These are phyloP conservation scores for Dicrurus megarhynchus DNA, from an alignment of 2,113 vertebrate species.

Conservation along the genomic window DNA sequence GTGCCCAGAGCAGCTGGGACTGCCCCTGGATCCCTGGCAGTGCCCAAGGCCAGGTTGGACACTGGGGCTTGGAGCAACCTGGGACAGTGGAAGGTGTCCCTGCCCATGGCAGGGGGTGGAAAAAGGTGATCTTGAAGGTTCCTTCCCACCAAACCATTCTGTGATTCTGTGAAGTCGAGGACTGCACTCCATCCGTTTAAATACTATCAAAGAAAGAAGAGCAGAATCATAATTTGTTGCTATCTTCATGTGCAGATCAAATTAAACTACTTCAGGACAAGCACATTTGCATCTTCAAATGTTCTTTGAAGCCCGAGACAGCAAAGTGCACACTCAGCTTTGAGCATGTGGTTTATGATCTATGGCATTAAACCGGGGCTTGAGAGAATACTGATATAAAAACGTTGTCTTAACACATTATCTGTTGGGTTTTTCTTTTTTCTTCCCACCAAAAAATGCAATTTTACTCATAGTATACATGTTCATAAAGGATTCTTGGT, in stretches of 20 bases:
- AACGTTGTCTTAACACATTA: not conserved
- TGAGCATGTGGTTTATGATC: not conserved
- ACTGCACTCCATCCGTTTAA: not conserved
- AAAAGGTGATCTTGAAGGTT: not conserved
- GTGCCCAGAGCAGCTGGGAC: not conserved
- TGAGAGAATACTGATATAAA: not conserved
- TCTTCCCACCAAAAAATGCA: not conserved
- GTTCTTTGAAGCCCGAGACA: not conserved
- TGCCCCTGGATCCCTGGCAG: not conserved
- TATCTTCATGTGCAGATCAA: not conserved
- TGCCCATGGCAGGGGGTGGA: not conserved
- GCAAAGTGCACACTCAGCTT: not conserved
- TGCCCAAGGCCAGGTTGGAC: not conserved
- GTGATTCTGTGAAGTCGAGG: not conserved
- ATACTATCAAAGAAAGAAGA: not conserved
- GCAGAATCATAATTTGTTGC: not conserved
- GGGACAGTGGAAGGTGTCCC: not conserved
- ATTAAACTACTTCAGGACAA: not conserved
- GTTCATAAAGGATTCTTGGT: not conserved
- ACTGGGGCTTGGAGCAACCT: rapidly evolving
- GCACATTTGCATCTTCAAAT: not conserved
- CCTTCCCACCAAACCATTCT: not conserved
- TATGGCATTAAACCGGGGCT: not conserved
- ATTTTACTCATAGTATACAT: not conserved
- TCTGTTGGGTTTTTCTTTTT: not conserved